Conservation (phyloP, 2,113 vertebrate genomes). For the Ornithorhynchus anatinus region DNA sequence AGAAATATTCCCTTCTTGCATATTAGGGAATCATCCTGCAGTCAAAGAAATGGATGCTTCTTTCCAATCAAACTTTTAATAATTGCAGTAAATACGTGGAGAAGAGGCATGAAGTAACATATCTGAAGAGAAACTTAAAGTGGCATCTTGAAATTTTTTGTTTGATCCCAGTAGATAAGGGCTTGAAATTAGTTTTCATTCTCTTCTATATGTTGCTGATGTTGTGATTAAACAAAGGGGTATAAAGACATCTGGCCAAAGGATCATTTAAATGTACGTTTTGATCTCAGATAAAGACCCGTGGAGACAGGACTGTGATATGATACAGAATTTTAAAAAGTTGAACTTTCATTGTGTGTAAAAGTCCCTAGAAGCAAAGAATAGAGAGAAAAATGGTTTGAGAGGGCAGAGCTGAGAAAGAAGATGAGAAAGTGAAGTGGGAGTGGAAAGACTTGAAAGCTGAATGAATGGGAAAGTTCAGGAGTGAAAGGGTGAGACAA, state of each 20-base stretch:
- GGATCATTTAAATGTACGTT: neutral
- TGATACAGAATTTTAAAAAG: too few species aligned
- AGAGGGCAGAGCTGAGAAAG: too few species aligned
- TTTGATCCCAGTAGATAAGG: neutral
- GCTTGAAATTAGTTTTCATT: neutral
- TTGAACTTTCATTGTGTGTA: too few species aligned
- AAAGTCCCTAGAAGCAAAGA: too few species aligned
- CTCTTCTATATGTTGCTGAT: neutral
- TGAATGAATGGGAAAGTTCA: too few species aligned
- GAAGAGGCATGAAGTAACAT: rapidly evolving
- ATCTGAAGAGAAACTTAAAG: neutral
- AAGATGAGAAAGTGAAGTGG: too few species aligned
- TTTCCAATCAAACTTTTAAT: neutral
- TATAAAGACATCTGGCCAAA: rapidly evolving
- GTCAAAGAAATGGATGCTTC: neutral
- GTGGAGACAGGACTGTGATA: neutral
- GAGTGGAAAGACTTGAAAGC: too few species aligned
- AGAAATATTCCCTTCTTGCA: neutral
- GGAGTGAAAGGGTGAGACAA: too few species aligned
- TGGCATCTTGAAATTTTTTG: neutral
- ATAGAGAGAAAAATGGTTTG: too few species aligned
- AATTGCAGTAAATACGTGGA: neutral
- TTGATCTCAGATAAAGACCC: neutral
- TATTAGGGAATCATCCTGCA: rapidly evolving
- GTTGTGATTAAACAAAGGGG: neutral